A percentile compares a stretch with the other conserved stretches of the same genome.
phyloP scores from a whole-genome alignment of 2,113 vertebrate species.

The Puffinus mauretanicus region DNA sequence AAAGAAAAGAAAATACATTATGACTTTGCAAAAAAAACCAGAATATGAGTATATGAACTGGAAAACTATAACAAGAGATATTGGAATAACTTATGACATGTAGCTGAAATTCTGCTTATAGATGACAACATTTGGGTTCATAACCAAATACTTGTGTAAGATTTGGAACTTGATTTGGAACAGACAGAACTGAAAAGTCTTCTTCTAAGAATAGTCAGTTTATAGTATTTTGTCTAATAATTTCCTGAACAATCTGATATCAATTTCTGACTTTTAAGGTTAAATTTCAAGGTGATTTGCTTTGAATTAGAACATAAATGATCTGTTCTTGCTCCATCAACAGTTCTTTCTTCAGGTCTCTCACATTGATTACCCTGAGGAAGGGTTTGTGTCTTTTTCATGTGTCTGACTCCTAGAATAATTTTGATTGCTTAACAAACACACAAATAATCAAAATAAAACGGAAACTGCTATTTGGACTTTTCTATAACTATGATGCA shows the following conservation, averaged over 20 bases:
- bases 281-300: not conserved
- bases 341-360: not conserved
- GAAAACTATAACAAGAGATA: not conserved
- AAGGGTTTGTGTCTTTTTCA: not conserved
- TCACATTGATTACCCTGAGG: not conserved
- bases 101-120: not conserved
- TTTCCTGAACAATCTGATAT: not conserved
- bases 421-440: not conserved
- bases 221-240: not conserved
- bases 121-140: not conserved
- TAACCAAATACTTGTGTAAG: not conserved
- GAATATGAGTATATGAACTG: not conserved
- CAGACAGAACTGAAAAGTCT: not conserved
- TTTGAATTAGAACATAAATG: not conserved
- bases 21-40: not conserved
- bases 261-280: not conserved
- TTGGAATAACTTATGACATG: not conserved
- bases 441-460: not conserved
- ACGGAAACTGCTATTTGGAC: not conserved
- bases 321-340: not conserved
- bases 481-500: not conserved
- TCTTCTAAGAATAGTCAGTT: not conserved
- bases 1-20: not conserved
- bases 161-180: not conserved
- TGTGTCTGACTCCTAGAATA: not conserved